Conservation (phyloP, 2,113 vertebrate genomes). For the Callorhinus ursinus region DNA sequence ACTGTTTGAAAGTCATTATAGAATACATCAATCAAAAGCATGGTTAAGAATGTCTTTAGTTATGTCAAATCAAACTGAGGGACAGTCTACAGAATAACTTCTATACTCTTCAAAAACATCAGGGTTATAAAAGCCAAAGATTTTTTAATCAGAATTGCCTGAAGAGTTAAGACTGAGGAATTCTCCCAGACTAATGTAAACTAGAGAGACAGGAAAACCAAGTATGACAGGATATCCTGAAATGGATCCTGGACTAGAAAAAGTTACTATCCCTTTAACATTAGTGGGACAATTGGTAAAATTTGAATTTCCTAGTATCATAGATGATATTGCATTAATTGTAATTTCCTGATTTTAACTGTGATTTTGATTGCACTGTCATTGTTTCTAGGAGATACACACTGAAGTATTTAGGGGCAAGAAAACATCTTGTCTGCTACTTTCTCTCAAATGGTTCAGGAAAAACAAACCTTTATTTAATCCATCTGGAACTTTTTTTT, state of each 20-base stretch:
- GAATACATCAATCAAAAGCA: background rate
- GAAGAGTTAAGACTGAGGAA: background rate
- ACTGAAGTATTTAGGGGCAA: background rate
- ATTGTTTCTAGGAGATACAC: background rate
- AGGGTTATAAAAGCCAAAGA: background rate
- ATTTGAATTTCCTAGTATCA: background rate
- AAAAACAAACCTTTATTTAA: background rate
- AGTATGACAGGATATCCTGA: background rate
- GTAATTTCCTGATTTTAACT: background rate
- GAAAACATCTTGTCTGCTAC: background rate
- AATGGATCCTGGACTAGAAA: background rate
- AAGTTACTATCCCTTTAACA: background rate
- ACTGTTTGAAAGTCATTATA: background rate
- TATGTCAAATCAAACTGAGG: background rate
- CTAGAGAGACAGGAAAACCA: background rate
- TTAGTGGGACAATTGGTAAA: background rate
- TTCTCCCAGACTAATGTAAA: background rate
- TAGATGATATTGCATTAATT: background rate
- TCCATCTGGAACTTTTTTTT: background rate
- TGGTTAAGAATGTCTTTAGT: background rate
- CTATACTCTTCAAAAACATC: background rate
- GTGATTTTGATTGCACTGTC: background rate
- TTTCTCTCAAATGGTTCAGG: background rate
- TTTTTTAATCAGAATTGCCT: background rate
- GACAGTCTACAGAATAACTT: background rate